A percentile compares a stretch with the other conserved stretches of the same genome.
Conservation (phyloP, 2,888 invertebrate genomes). For the Tachina fera region DNA sequence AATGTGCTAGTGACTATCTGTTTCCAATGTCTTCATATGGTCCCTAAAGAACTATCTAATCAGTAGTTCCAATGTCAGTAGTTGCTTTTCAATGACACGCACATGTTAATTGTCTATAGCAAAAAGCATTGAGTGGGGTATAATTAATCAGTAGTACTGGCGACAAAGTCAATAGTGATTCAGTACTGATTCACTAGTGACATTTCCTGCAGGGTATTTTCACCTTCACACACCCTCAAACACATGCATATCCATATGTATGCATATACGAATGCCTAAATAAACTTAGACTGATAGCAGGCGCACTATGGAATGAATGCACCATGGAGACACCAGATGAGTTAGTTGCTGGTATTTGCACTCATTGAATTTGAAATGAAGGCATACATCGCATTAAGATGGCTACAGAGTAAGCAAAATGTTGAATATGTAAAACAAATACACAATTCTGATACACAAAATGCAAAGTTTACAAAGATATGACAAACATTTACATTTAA, state of each 20-base stretch:
- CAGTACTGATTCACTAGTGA: too few relatives aligned
- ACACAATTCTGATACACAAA: conserved; percentile 42
- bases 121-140: too few relatives aligned
- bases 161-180: too few relatives aligned
- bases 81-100: too few relatives aligned
- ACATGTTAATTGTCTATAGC: too few relatives aligned
- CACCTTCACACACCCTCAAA: background rate
- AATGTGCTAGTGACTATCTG: too few relatives aligned
- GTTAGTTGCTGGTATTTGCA: conserved; percentile 23
- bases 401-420: conserved; percentile 28
- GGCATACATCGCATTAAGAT: conserved; percentile 5
- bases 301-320: conserved; percentile 28
- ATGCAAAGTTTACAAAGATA: conserved; percentile 51
- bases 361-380: conserved; percentile 26
- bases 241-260: background rate
- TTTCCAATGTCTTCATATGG: too few relatives aligned
- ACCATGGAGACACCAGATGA: background rate
- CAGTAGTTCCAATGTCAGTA: too few relatives aligned
- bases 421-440: conserved; percentile 52
- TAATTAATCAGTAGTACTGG: too few relatives aligned
- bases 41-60: too few relatives aligned
- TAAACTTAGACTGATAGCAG: conserved; percentile 46
- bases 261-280: conserved; percentile 5
- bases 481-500: conserved; percentile 57
- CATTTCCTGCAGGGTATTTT: too few relatives aligned